A percentile compares a stretch with the other conserved stretches of the same genome.
Conservation (phyloP, 2,113 vertebrate genomes). For the Loxodonta africana region DNA sequence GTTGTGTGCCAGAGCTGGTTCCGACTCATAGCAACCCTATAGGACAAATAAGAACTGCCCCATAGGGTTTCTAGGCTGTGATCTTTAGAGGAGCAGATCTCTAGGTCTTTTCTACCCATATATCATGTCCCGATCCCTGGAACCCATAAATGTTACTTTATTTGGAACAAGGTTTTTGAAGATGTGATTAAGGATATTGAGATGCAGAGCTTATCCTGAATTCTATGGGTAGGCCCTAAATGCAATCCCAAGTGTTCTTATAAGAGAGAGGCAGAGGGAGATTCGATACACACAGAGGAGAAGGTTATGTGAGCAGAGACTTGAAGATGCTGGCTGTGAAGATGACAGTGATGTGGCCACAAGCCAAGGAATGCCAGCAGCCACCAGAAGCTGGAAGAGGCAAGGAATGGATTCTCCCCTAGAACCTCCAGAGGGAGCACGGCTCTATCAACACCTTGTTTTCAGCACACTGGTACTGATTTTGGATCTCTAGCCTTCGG, state of each 20-base stretch:
- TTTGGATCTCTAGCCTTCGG: not conserved
- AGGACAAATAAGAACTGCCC: not conserved
- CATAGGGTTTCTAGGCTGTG: not conserved
- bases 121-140: not conserved
- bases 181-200: not conserved
- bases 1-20: not conserved
- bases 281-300: not conserved
- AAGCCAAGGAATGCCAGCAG: not conserved
- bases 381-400: not conserved
- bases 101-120: not conserved
- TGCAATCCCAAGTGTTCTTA: not conserved
- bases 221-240: not conserved
- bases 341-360: not conserved
- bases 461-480: not conserved
- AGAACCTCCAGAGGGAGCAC: not conserved
- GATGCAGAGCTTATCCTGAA: not conserved
- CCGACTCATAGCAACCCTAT: not conserved
- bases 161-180: not conserved
- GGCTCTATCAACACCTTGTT: not conserved
- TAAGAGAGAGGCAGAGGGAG: not conserved
- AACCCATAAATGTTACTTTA: not conserved
- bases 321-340: not conserved
- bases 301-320: not conserved
- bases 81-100: no score
- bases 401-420: not conserved